Evolutionary conservation across 2,113 vertebrate species (phyloP).

Genomic region (Tragelaphus imberbis): DNA sequence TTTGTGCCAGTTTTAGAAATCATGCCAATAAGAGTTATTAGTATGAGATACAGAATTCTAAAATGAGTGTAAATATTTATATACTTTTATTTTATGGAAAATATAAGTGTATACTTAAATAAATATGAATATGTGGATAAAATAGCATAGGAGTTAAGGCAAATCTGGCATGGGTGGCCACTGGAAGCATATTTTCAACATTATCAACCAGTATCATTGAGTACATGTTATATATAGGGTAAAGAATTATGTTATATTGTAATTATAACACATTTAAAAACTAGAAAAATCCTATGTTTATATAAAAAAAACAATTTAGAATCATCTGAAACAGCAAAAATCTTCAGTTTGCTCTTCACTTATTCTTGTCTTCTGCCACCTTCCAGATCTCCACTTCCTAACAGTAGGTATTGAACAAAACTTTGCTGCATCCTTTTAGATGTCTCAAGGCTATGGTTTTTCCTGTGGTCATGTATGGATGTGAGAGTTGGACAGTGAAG

Average conservation of each 20-base stretch:
- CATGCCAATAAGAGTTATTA: neutral
- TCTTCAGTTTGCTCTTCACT: neutral
- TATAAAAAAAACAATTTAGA: neutral
- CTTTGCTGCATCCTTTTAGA: neutral
- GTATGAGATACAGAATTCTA: neutral
- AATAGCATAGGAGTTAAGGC: neutral
- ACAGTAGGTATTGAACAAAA: neutral
- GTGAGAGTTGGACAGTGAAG: too few species aligned
- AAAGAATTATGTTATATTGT: neutral
- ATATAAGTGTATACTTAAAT: neutral
- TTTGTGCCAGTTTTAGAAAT: slow-evolving; percentile 8
- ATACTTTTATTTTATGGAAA: neutral
- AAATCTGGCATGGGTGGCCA: neutral
- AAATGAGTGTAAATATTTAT: neutral
- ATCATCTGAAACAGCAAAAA: neutral
- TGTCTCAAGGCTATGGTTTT: too few species aligned
- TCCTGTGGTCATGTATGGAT: too few species aligned
- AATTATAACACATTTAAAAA: neutral
- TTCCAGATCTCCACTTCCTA: neutral
- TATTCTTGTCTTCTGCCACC: neutral
- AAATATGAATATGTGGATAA: neutral
- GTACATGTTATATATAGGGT: neutral
- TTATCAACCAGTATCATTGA: neutral
- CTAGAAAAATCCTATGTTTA: neutral
- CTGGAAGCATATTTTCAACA: neutral